Evolutionary conservation across 1,140 invertebrate species (phyloP).

Genomic region (Rhyzopertha dominica): DNA sequence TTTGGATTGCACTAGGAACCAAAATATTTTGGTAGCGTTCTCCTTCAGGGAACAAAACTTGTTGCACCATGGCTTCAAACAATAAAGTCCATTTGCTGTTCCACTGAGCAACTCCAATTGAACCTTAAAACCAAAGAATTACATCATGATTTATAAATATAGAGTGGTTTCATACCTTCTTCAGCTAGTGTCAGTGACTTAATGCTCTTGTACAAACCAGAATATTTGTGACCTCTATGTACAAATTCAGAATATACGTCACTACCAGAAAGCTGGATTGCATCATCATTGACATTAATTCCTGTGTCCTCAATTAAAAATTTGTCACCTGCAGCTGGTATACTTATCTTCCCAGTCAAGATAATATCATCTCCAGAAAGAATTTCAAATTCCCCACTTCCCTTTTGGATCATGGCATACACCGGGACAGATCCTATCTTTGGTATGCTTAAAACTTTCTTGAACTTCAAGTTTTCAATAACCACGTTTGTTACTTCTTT

Average conservation of each 20-base stretch:
- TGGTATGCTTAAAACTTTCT: constrained; percentile 75
- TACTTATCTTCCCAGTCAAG: constrained; percentile 67
- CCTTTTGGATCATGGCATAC: constrained; percentile 78
- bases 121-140: constrained; percentile 19
- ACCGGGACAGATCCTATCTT: constrained; percentile 66
- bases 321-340: constrained; percentile 45
- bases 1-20: constrained; percentile 33
- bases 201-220: constrained; percentile 31
- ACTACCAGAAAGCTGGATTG: constrained; percentile 50
- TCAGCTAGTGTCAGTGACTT: constrained; percentile 31
- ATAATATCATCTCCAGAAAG: constrained; percentile 71
- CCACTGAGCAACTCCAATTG: constrained; percentile 23
- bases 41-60: constrained; percentile 36
- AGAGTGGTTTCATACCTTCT: constrained; percentile 21
- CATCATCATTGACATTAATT: constrained; percentile 46
- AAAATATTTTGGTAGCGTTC: constrained; percentile 36
- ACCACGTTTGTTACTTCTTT: constrained; percentile 70
- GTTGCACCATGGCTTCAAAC: constrained; percentile 40
- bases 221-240: constrained; percentile 86
- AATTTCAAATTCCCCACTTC: constrained; percentile 79
- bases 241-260: constrained; percentile 92
- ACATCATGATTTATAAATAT: constrained; percentile 6
- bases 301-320: constrained; percentile 40
- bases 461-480: constrained; percentile 83
- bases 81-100: constrained; percentile 34